Percentiles rank a stretch among this genome's conserved stretches.
Evolutionary conservation across 1,140 invertebrate genomes (phyloP).

Genomic region (Drosophila elegans): DNA sequence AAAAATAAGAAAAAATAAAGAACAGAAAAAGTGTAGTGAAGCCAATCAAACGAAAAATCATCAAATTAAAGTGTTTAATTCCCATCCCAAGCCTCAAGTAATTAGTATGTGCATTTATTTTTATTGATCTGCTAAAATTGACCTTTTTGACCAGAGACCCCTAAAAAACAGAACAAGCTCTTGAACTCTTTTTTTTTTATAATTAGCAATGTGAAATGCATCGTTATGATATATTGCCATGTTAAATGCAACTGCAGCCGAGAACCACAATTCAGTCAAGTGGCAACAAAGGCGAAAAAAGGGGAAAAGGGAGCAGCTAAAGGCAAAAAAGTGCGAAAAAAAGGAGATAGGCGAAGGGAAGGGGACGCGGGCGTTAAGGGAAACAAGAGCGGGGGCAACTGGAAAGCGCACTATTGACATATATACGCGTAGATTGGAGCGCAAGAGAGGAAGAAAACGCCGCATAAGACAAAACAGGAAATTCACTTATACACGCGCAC

Average conservation of each 20-base stretch:
- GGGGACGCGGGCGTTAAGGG: neutral
- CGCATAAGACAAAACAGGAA: conserved; percentile 79
- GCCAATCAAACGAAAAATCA: conserved; percentile 30
- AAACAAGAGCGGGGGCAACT: conserved; percentile 36
- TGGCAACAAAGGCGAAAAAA: conserved; percentile 53
- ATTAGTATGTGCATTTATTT: conserved; percentile 21
- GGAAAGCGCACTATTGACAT: conserved; percentile 85
- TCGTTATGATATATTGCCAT: conserved; percentile 53
- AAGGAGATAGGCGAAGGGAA: conserved; percentile 26
- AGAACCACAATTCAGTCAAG: conserved; percentile 76
- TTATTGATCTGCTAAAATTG: conserved; percentile 41
- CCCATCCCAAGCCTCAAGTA: conserved; percentile 4
- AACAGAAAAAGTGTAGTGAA: conserved; percentile 16
- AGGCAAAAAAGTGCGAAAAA: conserved; percentile 40
- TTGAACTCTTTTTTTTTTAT: conserved; percentile 4
- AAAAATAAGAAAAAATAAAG: conserved; percentile 19
- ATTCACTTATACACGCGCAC: conserved; percentile 69
- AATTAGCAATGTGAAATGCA: conserved; percentile 38
- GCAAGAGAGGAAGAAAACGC: conserved; percentile 61
- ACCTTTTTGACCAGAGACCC: conserved; percentile 34
- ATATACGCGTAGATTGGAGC: conserved; percentile 71
- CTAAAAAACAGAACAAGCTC: conserved; percentile 18
- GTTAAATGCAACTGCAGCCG: conserved; percentile 50
- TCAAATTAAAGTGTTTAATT: conserved; percentile 8
- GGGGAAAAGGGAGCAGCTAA: conserved; percentile 62